phyloP scores from a whole-genome alignment of 2,113 vertebrate species.

The Euleptes europaea region DNA sequence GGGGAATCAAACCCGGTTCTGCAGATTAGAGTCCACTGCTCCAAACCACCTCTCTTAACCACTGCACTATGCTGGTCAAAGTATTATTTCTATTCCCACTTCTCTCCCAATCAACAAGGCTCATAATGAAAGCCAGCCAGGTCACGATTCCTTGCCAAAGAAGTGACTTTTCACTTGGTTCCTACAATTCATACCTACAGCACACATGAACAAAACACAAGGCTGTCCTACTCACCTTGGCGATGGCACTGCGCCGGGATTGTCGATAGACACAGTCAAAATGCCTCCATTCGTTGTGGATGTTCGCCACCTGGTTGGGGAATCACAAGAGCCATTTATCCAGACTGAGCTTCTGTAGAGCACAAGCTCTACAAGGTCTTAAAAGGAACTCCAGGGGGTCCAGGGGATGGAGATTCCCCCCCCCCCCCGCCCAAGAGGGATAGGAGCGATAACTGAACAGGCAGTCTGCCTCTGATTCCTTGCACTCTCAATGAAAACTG shows the following conservation, averaged over 20 bases:
- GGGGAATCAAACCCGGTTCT: too few relatives aligned
- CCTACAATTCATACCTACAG: not conserved
- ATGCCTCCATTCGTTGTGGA: constrained; percentile 86
- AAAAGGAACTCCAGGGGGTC: too few relatives aligned
- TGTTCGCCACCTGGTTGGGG: constrained; percentile 86
- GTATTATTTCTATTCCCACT: too few relatives aligned
- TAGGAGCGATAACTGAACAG: not conserved
- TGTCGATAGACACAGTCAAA: constrained; percentile 94
- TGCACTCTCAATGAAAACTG: too few relatives aligned
- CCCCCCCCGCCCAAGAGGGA: not conserved
- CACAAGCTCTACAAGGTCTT: not conserved
- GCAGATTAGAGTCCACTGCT: too few relatives aligned
- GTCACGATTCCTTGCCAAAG: too few relatives aligned
- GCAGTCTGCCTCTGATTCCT: not conserved
- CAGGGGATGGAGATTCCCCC: not conserved
- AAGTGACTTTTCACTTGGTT: too few relatives aligned
- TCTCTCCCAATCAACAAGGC: too few relatives aligned
- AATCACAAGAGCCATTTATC: constrained; percentile 41
- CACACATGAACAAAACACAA: not conserved
- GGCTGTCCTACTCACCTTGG: constrained; percentile 80
- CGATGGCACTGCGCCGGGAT: constrained; percentile 88
- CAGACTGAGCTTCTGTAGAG: not conserved
- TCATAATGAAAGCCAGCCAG: not conserved
- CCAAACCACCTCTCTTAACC: too few relatives aligned
- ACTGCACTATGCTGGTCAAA: too few relatives aligned